Evolutionary conservation across 2,888 invertebrate genomes (phyloP).

Genomic region (Oligia latruncula): DNA sequence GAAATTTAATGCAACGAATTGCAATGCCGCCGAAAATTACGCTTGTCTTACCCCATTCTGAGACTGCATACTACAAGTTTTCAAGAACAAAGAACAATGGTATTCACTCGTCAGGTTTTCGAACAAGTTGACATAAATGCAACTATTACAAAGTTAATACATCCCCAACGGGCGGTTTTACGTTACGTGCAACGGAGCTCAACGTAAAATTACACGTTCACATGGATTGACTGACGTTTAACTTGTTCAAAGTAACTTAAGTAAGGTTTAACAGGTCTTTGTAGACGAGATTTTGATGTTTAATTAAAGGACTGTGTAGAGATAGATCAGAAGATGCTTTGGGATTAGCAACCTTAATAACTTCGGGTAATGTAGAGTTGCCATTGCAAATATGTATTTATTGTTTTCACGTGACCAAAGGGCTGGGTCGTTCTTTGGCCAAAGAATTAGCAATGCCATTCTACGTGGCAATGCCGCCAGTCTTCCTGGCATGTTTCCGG

Average conservation of each 20-base stretch:
- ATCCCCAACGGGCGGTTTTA: neutral
- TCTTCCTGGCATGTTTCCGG: too few relatives aligned
- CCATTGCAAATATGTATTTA: neutral
- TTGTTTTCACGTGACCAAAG: neutral
- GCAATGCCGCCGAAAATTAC: neutral
- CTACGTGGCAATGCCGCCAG: neutral
- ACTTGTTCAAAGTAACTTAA: neutral
- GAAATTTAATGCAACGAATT: neutral
- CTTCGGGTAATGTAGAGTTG: neutral
- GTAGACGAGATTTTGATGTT: constrained; percentile 12
- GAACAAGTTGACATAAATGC: constrained; percentile 9
- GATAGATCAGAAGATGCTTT: neutral
- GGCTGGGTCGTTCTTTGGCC: neutral
- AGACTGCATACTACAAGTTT: neutral
- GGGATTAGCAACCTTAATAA: neutral
- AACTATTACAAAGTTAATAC: neutral
- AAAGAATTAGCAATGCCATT: neutral
- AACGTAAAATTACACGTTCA: constrained; percentile 2
- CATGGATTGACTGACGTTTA: constrained; percentile 6
- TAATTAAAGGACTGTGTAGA: neutral
- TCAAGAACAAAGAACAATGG: constrained; percentile 4
- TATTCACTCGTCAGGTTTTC: neutral
- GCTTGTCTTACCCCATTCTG: rapidly evolving
- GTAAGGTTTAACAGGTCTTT: constrained; percentile 9
- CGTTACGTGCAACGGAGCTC: neutral